These are phyloP conservation scores for Smutsia gigantea DNA, from an alignment of 2,797 vertebrate genomes.

Conservation along the genomic window DNA sequence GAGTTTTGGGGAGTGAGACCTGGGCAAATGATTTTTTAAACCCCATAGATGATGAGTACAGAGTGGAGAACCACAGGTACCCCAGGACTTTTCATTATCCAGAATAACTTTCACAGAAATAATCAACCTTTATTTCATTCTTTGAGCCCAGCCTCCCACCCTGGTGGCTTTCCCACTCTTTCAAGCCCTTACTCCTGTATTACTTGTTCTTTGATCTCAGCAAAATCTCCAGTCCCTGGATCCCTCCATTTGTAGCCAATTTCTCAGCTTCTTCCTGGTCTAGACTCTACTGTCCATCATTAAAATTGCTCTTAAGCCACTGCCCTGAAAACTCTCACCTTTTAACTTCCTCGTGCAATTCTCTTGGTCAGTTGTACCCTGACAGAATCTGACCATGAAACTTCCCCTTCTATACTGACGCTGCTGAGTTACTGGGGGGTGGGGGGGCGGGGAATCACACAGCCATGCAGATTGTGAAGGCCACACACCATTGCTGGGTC, in stretches of 20 bases:
- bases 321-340: background rate
- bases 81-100: background rate
- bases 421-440: background rate
- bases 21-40: background rate
- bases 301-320: slow-evolving; percentile 7
- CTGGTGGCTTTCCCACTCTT: background rate
- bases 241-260: background rate
- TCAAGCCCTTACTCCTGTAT: background rate
- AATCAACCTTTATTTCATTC: background rate
- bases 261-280: background rate
- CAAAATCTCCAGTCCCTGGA: background rate
- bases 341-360: background rate
- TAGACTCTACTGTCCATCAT: background rate
- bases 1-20: background rate
- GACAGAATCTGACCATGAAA: background rate
- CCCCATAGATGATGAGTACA: background rate
- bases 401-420: background rate
- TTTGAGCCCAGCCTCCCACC: background rate
- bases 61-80: background rate
- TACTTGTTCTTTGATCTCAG: background rate
- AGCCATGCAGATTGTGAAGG: background rate
- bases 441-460: background rate
- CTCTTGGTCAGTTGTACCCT: background rate
- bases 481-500: background rate
- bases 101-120: slow-evolving; percentile 43